phyloP scores from a whole-genome alignment of 2,113 vertebrate species.

The Cygnus atratus region DNA sequence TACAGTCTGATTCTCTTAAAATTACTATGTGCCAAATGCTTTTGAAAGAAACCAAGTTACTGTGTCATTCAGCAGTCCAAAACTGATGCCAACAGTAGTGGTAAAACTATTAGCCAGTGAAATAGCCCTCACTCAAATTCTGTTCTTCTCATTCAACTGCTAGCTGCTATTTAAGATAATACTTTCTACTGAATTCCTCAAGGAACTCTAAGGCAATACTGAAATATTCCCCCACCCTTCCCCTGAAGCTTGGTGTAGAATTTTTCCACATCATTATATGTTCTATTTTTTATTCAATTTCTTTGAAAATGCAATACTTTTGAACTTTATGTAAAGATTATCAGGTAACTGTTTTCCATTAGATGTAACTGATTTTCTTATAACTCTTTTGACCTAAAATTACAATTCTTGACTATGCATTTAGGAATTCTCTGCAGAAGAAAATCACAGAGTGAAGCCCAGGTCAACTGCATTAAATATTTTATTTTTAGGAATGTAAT shows the following conservation, averaged over 20 bases:
- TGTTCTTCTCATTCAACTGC: neutral
- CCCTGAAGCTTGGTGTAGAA: neutral
- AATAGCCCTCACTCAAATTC: neutral
- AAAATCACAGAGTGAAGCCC: neutral
- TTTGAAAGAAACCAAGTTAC: neutral
- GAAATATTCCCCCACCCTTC: neutral
- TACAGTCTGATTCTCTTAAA: neutral
- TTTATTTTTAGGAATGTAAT: constrained; percentile 18
- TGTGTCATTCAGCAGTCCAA: neutral
- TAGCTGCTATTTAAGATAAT: neutral
- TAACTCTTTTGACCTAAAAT: neutral
- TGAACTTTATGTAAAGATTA: neutral
- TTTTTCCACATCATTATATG: neutral
- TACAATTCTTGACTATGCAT: neutral
- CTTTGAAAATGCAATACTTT: neutral
- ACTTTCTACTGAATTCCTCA: neutral
- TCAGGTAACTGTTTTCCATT: neutral
- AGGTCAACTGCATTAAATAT: neutral
- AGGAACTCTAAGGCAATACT: neutral
- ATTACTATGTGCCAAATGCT: neutral
- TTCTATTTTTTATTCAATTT: constrained; percentile 18
- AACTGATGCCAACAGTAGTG: neutral
- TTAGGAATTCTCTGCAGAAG: neutral
- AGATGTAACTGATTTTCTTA: neutral
- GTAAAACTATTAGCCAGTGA: neutral